Conservation (phyloP, 1,140 invertebrate genomes). For the Brachionus plicatilis region DNA sequence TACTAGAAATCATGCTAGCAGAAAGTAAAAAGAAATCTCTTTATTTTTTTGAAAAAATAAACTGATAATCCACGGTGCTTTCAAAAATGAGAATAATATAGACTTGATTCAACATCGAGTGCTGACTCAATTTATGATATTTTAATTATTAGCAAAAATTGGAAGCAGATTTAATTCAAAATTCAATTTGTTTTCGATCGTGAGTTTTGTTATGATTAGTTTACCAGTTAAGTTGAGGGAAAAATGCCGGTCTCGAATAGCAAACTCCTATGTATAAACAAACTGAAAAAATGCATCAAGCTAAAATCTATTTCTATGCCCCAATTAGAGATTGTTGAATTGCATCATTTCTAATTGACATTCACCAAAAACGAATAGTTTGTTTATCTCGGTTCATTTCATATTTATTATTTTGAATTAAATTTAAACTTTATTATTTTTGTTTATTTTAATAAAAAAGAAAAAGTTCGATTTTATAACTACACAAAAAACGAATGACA, state of each 20-base stretch:
- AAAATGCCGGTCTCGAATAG: not conserved
- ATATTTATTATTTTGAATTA: not conserved
- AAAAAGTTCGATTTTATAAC: not conserved
- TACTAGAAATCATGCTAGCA: not conserved
- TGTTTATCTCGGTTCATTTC: not conserved
- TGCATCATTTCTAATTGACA: slow-evolving; percentile 25
- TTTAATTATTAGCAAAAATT: not conserved
- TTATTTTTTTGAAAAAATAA: not conserved
- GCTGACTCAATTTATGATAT: not conserved
- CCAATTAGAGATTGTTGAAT: not conserved
- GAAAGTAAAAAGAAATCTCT: not conserved
- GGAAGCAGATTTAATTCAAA: not conserved
- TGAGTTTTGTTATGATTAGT: not conserved
- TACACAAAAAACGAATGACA: not conserved
- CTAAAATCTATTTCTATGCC: not conserved
- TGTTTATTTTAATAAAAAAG: not conserved
- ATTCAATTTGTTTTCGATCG: not conserved
- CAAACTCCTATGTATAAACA: not conserved
- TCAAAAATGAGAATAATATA: not conserved
- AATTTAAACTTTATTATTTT: not conserved
- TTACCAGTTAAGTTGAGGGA: not conserved
- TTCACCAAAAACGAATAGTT: not conserved
- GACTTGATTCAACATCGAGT: not conserved
- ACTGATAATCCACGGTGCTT: not conserved
- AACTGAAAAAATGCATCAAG: not conserved